phyloP scores from a whole-genome alignment of 2,888 invertebrate genomes.

The Therioaphis trifolii region DNA sequence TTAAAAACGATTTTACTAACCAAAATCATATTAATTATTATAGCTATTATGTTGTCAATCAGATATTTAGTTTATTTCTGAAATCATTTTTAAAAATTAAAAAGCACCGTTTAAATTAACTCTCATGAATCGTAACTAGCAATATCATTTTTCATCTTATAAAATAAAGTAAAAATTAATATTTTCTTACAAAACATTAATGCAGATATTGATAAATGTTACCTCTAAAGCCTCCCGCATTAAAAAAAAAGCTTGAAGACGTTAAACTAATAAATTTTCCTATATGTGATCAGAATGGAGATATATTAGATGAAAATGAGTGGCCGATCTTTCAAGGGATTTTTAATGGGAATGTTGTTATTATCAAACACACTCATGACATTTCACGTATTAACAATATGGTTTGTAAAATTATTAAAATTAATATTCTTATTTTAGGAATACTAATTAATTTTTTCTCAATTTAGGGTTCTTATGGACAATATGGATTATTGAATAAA shows the following conservation, averaged over 20 bases:
- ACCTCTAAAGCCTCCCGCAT: conserved; percentile 41
- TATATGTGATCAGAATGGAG: conserved; percentile 10
- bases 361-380: conserved; percentile 34
- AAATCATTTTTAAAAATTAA: no score
- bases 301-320: not conserved
- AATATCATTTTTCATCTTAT: no score
- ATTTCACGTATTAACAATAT: conserved; percentile 1
- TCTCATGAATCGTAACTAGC: no score
- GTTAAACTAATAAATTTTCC: conserved; percentile 15
- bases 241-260: conserved; percentile 25
- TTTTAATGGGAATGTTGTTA: conserved; percentile 24
- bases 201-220: conserved; percentile 7
- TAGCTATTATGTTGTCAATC: no score
- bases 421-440: not conserved
- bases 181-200: not conserved
- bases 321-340: conserved; percentile 45
- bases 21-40: no score
- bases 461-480: conserved; percentile 49
- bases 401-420: conserved; percentile 3
- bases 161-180: no score
- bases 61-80: no score
- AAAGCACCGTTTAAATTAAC: no score
- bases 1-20: no score
- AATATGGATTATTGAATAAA: conserved; percentile 14
- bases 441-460: not conserved